A percentile compares a stretch with the other conserved stretches of the same genome.
phyloP scores from a whole-genome alignment of 2,113 vertebrate species.

The Nettapus auritus region DNA sequence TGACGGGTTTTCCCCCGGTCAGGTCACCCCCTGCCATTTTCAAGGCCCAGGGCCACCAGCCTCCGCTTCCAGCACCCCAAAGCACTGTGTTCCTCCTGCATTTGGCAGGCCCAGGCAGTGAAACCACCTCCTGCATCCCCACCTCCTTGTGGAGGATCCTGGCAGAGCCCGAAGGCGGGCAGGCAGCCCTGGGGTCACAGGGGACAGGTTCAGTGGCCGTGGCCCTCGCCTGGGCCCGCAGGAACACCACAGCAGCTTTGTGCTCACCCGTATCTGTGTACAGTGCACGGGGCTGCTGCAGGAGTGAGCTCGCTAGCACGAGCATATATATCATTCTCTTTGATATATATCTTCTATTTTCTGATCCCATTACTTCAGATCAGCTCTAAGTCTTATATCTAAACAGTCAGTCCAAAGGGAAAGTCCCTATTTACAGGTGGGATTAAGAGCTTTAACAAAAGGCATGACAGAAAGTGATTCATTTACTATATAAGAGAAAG shows the following conservation, averaged over 20 bases:
- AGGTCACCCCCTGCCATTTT: neutral
- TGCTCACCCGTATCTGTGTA: constrained; percentile 22
- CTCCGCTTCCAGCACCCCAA: neutral
- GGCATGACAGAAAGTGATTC: constrained; percentile 32
- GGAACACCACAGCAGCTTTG: neutral
- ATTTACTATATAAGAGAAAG: constrained; percentile 34
- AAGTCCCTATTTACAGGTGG: constrained; percentile 52
- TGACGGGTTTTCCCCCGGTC: neutral
- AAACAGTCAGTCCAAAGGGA: constrained; percentile 56
- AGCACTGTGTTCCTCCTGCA: neutral
- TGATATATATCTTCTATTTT: constrained; percentile 65
- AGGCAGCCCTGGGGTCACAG: constrained; percentile 3
- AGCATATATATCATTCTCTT: constrained; percentile 44
- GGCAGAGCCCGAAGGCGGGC: constrained; percentile 1
- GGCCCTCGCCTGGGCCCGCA: neutral
- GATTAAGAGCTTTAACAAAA: constrained; percentile 64
- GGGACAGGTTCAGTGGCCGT: neutral
- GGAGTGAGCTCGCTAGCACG: neutral
- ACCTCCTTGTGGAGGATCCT: neutral
- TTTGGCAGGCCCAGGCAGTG: neutral
- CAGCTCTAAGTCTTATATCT: constrained; percentile 47
- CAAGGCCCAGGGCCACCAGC: neutral
- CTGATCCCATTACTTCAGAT: constrained; percentile 63
- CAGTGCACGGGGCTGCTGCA: neutral
- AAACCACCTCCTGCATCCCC: rapidly evolving